Conservation (phyloP, 2,113 vertebrate genomes). For the Istiophorus platypterus region DNA sequence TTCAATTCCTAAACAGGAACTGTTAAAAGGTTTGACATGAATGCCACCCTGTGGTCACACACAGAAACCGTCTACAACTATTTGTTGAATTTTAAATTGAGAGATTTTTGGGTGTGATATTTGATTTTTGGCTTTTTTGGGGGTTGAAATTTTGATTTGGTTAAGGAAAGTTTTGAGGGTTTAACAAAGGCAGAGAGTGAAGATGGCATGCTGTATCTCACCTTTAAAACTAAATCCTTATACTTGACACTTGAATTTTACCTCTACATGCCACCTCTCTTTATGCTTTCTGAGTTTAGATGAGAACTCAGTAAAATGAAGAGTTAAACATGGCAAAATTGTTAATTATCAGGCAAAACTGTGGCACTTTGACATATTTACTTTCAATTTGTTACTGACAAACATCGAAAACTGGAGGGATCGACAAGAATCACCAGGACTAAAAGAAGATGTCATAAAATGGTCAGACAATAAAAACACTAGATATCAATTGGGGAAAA, state of each 20-base stretch:
- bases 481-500: not conserved
- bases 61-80: not conserved
- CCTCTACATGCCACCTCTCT: no score
- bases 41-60: conserved; percentile 69
- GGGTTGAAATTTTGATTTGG: not conserved
- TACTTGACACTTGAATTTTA: not conserved
- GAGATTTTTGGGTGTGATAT: no score
- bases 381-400: not conserved
- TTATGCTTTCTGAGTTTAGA: no score
- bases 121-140: not conserved
- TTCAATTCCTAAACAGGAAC: not conserved
- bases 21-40: conserved; percentile 2
- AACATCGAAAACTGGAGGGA: not conserved
- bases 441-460: not conserved
- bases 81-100: not conserved
- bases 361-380: not conserved
- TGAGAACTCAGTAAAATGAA: no score
- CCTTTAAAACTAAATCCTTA: not conserved
- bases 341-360: no score
- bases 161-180: not conserved
- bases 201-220: not conserved
- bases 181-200: not conserved
- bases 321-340: no score
- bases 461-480: not conserved
- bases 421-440: not conserved